Base-by-base conservation (phyloP, 2,888 invertebrate genomes). In the Orthosia incerta region DNA sequence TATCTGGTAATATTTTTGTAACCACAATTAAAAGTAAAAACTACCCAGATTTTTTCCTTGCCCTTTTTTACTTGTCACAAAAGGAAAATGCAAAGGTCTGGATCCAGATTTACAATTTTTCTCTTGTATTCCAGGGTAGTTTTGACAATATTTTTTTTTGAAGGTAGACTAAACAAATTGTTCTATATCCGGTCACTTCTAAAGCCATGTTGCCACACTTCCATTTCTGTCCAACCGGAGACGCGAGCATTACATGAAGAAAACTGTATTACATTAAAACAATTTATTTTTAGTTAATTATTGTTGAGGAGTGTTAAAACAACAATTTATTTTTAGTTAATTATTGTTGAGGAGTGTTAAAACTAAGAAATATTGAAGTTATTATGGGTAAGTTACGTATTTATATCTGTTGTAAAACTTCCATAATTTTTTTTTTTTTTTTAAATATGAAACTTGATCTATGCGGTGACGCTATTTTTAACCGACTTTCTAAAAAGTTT, bases 371-470 rank as follows among this genome's bases (percentile, higher is more conserved):
- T 31, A 68, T 45, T 12, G 18, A 66, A 39, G 16, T 9, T 67
- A 45, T 4, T n/a, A 51, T 16, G n/a, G 39, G 69, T 69, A 69
- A 67, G 67, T 51, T 5, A 45, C 16, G 16, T 2, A 64, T 64
- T 53, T 23, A 2, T 39, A 13, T 39, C n/a, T 23, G 18, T 13
- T 23, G 18, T 13, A 31, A 9, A n/a, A 11, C 61, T 62, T 4
- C 48, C 20, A n/a, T 26, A 13, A 4, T 26, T 26, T 11, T 20
- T 13, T 9, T 31, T 15, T 48, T 67, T 63, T 1, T 20, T 26
- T 4, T 0, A 48, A 26, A 61, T 18, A 4, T 11, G 31, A 50
- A 31, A 16, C 16, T 7, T 26, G 23, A n/a, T 13, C 13, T 13
- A n/a, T 5, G n/a, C 4, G 39, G 7, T 48, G 20, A 39, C 67